Conservation (phyloP, 2,888 invertebrate species). For the Drosophila borealis region DNA sequence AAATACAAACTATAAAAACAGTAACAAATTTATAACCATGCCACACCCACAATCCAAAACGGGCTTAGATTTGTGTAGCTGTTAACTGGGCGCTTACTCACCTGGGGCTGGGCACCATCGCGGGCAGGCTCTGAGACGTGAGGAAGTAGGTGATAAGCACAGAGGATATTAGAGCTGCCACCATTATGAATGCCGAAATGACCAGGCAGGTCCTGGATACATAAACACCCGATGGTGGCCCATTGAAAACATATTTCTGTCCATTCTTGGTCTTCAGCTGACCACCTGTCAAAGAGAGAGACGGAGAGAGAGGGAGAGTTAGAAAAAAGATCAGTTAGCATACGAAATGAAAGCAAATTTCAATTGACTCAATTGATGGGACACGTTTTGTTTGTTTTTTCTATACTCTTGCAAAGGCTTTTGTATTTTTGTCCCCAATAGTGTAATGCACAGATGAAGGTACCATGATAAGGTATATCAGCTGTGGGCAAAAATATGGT, state of each 20-base stretch:
- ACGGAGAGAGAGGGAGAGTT: not conserved
- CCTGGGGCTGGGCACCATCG: conserved; percentile 59
- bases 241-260: conserved; percentile 85
- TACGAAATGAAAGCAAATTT: conserved; percentile 1
- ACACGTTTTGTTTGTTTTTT: conserved; percentile 30
- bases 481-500: no score
- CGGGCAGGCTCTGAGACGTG: conserved; percentile 62
- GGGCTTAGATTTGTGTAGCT: conserved; percentile 31
- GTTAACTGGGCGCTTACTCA: conserved; percentile 63
- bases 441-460: not conserved
- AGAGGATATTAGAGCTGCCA: conserved; percentile 81
- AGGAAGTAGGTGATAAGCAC: conserved; percentile 83
- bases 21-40: conserved; percentile 40
- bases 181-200: conserved; percentile 73
- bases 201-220: conserved; percentile 82
- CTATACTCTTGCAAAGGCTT: not conserved
- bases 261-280: conserved; percentile 85
- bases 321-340: conserved; percentile 15
- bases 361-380: conserved; percentile 28
- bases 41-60: conserved; percentile 41
- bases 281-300: conserved; percentile 79
- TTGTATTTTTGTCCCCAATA: not conserved
- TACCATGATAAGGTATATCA: no score
- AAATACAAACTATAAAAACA: not conserved
- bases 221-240: conserved; percentile 83